phyloP scores from a whole-genome alignment of 2,113 vertebrate genomes.

The Syrmaticus mikado region DNA sequence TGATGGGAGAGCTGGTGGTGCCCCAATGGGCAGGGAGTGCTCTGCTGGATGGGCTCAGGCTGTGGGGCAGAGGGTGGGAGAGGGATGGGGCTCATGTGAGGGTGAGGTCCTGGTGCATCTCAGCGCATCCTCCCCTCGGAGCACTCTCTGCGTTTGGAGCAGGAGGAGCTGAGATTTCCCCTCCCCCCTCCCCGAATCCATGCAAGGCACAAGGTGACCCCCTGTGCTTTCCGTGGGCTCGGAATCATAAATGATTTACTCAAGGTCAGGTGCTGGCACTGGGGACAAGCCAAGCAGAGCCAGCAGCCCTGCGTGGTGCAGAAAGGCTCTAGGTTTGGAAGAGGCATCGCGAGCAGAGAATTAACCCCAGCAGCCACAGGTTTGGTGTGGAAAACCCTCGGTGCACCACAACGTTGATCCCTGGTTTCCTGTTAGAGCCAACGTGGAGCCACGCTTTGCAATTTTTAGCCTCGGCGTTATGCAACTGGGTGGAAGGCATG shows the following conservation, averaged over 20 bases:
- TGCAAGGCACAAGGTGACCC: neutral
- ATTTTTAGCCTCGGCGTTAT: slow-evolving; percentile 80
- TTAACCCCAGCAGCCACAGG: neutral
- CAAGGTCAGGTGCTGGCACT: neutral
- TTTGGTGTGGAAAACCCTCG: neutral
- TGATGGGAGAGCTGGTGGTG: neutral
- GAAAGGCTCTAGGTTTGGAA: neutral
- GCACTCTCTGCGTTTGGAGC: neutral
- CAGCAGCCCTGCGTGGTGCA: neutral
- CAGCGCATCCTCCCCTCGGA: accelerated
- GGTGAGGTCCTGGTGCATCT: neutral
- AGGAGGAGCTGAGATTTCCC: neutral
- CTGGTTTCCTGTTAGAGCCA: slow-evolving; percentile 39
- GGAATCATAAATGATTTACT: neutral
- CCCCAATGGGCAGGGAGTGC: no score
- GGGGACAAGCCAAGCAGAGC: neutral
- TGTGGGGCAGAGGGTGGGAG: neutral
- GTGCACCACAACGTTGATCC: neutral
- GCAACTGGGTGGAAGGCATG: slow-evolving; percentile 70
- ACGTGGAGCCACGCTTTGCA: slow-evolving; percentile 52
- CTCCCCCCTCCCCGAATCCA: neutral
- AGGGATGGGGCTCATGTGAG: neutral
- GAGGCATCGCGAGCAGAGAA: neutral
- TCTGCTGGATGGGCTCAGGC: accelerated
- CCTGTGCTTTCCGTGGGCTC: neutral